These are phyloP conservation scores for Hiodon alosoides DNA, from an alignment of 2,113 vertebrate genomes.

Conservation along the genomic window DNA sequence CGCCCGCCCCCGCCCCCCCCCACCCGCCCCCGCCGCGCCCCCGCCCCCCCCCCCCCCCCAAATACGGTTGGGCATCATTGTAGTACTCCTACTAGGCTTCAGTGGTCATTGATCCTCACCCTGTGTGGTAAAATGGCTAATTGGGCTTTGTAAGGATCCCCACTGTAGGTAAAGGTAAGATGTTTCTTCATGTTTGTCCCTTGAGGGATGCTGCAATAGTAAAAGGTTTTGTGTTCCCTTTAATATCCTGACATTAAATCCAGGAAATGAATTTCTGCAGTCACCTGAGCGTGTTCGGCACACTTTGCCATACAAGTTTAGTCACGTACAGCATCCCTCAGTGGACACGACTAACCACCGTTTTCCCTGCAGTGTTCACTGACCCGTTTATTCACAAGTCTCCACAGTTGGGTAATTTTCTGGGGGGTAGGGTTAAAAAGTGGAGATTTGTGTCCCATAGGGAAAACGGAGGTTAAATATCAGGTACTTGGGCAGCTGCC, in stretches of 20 bases:
- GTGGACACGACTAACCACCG: conserved; percentile 42
- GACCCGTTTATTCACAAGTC: conserved; percentile 15
- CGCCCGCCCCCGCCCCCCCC: no score
- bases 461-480: conserved; percentile 39
- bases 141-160: neutral
- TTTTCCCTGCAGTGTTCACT: conserved; percentile 36
- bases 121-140: neutral
- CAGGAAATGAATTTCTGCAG: no score
- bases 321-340: conserved; percentile 32
- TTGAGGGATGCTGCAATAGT: conserved; percentile 32
- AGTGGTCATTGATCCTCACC: neutral
- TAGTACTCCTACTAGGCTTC: neutral
- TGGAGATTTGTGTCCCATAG: conserved; percentile 26
- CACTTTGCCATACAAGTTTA: no score
- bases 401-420: conserved; percentile 5
- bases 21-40: no score
- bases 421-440: conserved; percentile 12
- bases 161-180: conserved; percentile 36
- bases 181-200: conserved; percentile 47
- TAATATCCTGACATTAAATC: neutral
- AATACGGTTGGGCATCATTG: no score
- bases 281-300: no score
- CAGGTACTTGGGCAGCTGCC: conserved; percentile 63
- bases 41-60: no score
- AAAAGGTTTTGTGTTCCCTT: neutral